These are phyloP conservation scores for Ceuthmochares aereus DNA, from an alignment of 2,113 vertebrate genomes.

Conservation along the genomic window DNA sequence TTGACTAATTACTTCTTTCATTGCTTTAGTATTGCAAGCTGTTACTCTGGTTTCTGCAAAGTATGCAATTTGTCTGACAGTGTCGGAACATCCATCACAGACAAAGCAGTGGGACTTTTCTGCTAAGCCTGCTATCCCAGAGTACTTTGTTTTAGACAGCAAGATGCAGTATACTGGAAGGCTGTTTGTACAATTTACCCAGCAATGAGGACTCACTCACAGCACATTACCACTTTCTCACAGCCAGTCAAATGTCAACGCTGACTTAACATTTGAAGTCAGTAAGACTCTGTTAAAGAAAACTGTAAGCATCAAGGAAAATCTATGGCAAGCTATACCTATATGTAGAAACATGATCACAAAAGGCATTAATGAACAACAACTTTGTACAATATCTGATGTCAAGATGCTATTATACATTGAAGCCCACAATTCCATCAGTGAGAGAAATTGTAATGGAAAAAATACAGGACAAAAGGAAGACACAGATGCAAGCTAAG, in stretches of 20 bases:
- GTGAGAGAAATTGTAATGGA: not conserved
- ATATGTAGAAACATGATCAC: not conserved
- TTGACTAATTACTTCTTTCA: not conserved
- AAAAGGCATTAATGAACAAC: not conserved
- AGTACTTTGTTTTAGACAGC: not conserved
- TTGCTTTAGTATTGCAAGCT: not conserved
- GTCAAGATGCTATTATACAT: not conserved
- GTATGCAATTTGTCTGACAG: not conserved
- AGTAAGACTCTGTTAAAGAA: not conserved
- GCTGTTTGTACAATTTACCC: not conserved
- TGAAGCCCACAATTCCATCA: not conserved
- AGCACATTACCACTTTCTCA: not conserved
- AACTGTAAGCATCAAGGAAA: not conserved
- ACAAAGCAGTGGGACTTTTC: not conserved
- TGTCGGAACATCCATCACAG: not conserved
- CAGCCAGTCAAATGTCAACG: not conserved
- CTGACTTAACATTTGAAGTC: not conserved
- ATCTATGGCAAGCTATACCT: not conserved
- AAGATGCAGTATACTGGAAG: not conserved
- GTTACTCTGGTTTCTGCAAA: not conserved
- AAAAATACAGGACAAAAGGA: not conserved
- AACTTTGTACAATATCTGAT: not conserved
- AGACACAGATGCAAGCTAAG: not conserved
- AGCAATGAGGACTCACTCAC: not conserved
- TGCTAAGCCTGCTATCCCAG: not conserved